Base-by-base conservation (phyloP, 2,797 vertebrate species). In the Xenentodon cancila region DNA sequence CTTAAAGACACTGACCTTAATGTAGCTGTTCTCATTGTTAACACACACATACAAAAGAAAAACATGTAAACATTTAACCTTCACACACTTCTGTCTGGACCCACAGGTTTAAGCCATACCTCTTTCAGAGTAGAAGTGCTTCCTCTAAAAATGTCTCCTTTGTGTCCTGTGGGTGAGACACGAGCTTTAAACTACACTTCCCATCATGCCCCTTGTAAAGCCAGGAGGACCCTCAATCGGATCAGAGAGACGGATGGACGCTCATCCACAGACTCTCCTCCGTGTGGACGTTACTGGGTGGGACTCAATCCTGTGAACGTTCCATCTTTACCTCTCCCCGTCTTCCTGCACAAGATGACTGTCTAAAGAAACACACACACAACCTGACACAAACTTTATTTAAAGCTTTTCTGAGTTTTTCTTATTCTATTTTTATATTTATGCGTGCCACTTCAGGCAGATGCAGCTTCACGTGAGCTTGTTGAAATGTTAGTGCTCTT, bases 391-490 rank as follows among this genome's bases (percentile, higher is more conserved):
- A 37, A 37, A 63, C 64, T 85, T 81, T 79, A 89, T 82, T 89
- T 82, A 80, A 83, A 69, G 72, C 72, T 85, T 69, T 75, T 82
- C 76, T 79, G 25, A 56, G 75, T 83, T 75, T 84, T 79, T 89
- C 84, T 82, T 81, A 85, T 87, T 89, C 85, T 91, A 85, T 91
- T 92, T 91, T 89, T 93, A 60, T 93, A 92, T 92, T 91, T 90
- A 87, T 91, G 84, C 81, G 73, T 83, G 84, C 84, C 80, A 77
- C 71, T 79, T 79, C 59, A 53, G 81, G 82, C 78, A 25, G 82
- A 76, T 75, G 73, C 66, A 66, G 80, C 69, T 76, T 88, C 84
- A 86, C 70, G 34, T 73, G 77, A 77, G 54, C 68, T 84, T 84
- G 75, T 77, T 61, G 63, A 86, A 84, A 83, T 49, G 71, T 79